Conservation (phyloP, 2,113 vertebrate genomes). For the Grammomys surdaster region DNA sequence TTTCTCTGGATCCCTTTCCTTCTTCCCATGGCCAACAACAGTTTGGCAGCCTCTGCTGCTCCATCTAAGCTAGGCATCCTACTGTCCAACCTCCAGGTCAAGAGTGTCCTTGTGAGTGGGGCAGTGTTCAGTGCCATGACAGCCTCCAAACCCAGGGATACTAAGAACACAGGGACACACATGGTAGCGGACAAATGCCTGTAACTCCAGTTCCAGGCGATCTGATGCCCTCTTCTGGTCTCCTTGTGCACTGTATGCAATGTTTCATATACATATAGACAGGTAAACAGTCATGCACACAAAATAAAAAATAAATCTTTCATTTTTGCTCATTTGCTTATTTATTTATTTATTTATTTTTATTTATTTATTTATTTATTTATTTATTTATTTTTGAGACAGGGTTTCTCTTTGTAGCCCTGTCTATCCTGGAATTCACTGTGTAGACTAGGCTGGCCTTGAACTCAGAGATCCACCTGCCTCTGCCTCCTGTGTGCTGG, state of each 20-base stretch:
- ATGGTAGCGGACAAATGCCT: too few species aligned
- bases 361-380: not conserved
- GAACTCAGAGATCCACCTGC: not conserved
- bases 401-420: not conserved
- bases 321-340: not conserved
- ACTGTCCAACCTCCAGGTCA: not conserved
- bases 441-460: not conserved
- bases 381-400: not conserved
- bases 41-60: not conserved
- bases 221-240: not conserved
- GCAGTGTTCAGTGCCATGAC: fast-evolving
- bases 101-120: not conserved
- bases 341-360: not conserved
- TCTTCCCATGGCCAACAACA: not conserved
- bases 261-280: not conserved
- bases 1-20: not conserved
- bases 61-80: not conserved
- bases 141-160: not conserved
- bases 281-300: not conserved
- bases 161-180: fast-evolving
- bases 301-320: not conserved
- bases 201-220: not conserved
- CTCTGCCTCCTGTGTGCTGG: not conserved
- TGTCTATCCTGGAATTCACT: not conserved
- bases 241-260: not conserved